Evolutionary conservation across 2,797 vertebrate species (phyloP).

Genomic region (Myotis planiceps): DNA sequence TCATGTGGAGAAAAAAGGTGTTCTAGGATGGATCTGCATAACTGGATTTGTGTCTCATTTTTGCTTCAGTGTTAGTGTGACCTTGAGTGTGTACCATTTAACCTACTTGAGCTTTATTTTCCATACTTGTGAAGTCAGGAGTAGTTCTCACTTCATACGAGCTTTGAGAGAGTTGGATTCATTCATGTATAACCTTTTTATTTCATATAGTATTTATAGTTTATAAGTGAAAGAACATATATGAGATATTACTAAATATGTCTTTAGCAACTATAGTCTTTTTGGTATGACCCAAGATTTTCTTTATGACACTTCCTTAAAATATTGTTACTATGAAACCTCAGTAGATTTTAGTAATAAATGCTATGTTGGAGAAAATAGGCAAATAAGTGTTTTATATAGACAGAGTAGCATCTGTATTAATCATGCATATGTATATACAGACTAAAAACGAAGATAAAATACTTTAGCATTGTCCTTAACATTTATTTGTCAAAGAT

Average conservation of each 20-base stretch:
- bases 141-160: neutral
- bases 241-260: neutral
- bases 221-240: neutral
- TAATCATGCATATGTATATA: neutral
- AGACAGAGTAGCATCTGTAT: neutral
- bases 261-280: neutral
- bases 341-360: neutral
- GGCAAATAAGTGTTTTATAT: neutral
- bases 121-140: neutral
- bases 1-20: neutral
- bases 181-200: neutral
- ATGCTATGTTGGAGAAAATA: neutral
- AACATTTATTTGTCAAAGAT: neutral
- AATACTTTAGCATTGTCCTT: neutral
- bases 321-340: neutral
- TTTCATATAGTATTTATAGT: neutral
- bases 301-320: neutral
- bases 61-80: neutral
- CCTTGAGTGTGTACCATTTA: neutral
- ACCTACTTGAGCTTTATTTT: neutral
- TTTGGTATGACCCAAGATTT: neutral
- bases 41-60: neutral
- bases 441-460: neutral
- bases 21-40: neutral
- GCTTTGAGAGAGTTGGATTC: neutral